phyloP scores from a whole-genome alignment of 2,113 vertebrate species.

The Spea bombifrons region DNA sequence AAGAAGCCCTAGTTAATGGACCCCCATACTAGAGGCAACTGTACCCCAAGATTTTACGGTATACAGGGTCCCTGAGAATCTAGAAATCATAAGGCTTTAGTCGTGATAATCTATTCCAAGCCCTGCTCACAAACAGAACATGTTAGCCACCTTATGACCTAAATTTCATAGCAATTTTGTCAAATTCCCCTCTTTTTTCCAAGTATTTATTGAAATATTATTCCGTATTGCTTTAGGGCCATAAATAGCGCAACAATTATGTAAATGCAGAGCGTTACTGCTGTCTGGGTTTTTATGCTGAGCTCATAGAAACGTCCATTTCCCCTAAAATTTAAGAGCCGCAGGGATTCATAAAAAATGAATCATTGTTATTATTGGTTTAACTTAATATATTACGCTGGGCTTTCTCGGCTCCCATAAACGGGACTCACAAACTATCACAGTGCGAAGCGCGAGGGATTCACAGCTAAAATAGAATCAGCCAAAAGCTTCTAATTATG shows the following conservation, averaged over 20 bases:
- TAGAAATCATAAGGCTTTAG: too few relatives aligned
- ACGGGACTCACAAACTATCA: too few relatives aligned
- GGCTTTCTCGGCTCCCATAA: background rate
- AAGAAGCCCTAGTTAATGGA: too few relatives aligned
- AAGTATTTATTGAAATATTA: constrained; percentile 15
- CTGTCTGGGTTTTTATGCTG: constrained; percentile 17
- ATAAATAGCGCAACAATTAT: constrained; percentile 15
- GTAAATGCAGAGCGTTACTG: constrained; percentile 21
- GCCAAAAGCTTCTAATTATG: too few relatives aligned
- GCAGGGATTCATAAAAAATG: constrained; percentile 5
- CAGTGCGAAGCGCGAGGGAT: too few relatives aligned
- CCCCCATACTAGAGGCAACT: too few relatives aligned
- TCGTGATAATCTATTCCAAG: too few relatives aligned
- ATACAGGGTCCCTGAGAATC: too few relatives aligned
- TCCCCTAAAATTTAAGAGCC: background rate
- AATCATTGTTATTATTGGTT: constrained; percentile 1
- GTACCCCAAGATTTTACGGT: too few relatives aligned
- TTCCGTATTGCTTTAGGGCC: constrained; percentile 4
- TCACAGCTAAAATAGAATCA: too few relatives aligned
- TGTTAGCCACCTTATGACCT: too few relatives aligned
- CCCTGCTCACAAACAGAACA: too few relatives aligned
- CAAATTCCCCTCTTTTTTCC: background rate
- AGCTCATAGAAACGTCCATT: background rate
- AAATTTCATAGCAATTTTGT: background rate
- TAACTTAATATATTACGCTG: background rate